Evolutionary conservation across 2,113 vertebrate genomes (phyloP), one percentile per base, ranked within the genome.

Genomic region (Recurvirostra avosetta): DNA sequence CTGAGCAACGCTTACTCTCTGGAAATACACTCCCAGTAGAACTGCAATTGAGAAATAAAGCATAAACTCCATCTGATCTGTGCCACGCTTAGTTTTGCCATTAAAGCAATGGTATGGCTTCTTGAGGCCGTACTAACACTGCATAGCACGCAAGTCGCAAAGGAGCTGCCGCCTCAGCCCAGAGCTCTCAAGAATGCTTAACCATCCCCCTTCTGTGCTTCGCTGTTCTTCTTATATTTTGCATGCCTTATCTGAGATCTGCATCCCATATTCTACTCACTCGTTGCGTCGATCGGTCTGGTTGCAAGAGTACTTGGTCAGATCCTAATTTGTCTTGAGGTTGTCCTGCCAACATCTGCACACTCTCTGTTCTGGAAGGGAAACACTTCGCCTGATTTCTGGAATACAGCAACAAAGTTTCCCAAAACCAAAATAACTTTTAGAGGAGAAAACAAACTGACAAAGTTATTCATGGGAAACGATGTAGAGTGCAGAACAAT

Each of bases 241-340:
- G 29, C 38, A 26, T 36, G 18, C 52, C 19, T 75, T 72, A 52
- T n/a, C 55, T 78, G 83, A 68, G 83, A 29, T 87, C 45, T 41
- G 30, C 38, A 19, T 65, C 76, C 15, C 40, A 8, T 16, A 3
- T 29, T 80, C 55, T 34, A 18, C 47, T 74, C 0, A 0, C 34
- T n/a, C 12, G 1, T 41, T 86, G 23, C 6, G 29, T 74, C 0
- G 0, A 23, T 47, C 2, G 2, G 13, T 71, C 40, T 50, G 22
- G 25, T 56, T 74, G 65, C n/a, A 71, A 25, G 40, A 72, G 58
- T 9, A 22, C 38, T 49, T 77, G 55, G 17, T 93, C 40, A 80
- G 76, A 49, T 86, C 49, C 40, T n/a, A 34, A 12, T 75, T 79
- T 76, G 34, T 53, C 52, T n/a, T 34, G 49, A 68, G 58, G 15